Percentiles rank a stretch among this genome's conserved stretches.
Evolutionary conservation across 2,888 invertebrate species (phyloP).

Genomic region (Congeria kusceri): DNA sequence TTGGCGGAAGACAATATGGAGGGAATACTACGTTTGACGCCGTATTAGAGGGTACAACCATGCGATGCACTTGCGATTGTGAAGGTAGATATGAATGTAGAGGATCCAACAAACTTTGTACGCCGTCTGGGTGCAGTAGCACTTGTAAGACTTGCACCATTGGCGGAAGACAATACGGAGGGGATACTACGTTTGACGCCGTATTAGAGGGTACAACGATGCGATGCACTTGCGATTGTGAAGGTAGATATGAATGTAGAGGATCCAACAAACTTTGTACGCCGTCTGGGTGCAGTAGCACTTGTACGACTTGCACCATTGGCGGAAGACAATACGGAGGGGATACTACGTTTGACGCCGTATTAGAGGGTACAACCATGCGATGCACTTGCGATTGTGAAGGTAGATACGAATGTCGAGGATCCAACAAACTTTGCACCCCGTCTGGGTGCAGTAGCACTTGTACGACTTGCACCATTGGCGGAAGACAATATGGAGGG

Average conservation of each 20-base stretch:
- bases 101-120: slow-evolving; percentile 17
- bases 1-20: slow-evolving; percentile 38
- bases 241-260: slow-evolving; percentile 53
- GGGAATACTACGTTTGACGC: slow-evolving; percentile 54
- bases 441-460: slow-evolving; percentile 30
- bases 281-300: slow-evolving; percentile 48
- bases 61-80: slow-evolving; percentile 62
- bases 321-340: slow-evolving; percentile 59
- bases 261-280: slow-evolving; percentile 40
- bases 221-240: slow-evolving; percentile 60
- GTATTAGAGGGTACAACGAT: too few relatives aligned
- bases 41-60: slow-evolving; percentile 38
- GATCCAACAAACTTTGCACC: slow-evolving; percentile 25
- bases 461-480: slow-evolving; percentile 34
- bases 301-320: slow-evolving; percentile 63
- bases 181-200: too few relatives aligned
- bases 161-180: too few relatives aligned
- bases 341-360: slow-evolving; percentile 60
- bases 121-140: slow-evolving; percentile 34
- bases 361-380: slow-evolving; percentile 34
- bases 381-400: slow-evolving; percentile 59
- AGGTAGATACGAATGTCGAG: slow-evolving; percentile 42
- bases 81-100: slow-evolving; percentile 48
- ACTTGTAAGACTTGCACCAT: slow-evolving; percentile 60
- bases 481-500: slow-evolving; percentile 22